A percentile compares a stretch with the other conserved stretches of the same genome.
Evolutionary conservation across 2,797 vertebrate genomes (phyloP).

Genomic region (Avahi laniger): DNA sequence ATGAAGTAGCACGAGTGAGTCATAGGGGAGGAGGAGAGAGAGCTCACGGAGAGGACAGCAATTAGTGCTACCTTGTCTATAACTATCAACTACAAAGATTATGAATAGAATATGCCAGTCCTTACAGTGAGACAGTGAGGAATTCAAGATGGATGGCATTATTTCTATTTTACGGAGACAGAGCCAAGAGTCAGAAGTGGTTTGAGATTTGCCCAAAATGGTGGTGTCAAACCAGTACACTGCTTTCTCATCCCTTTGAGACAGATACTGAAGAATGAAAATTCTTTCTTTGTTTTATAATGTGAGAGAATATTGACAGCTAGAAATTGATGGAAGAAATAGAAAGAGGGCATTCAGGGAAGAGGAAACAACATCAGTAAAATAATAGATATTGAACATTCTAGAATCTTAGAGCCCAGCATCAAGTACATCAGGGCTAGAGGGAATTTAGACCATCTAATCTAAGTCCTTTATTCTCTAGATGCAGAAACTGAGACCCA

Average conservation of each 20-base stretch:
- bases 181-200: background rate
- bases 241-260: background rate
- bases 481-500: background rate
- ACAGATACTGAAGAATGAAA: background rate
- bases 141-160: too few relatives aligned
- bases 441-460: background rate
- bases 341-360: background rate
- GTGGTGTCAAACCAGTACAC: background rate
- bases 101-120: accelerated
- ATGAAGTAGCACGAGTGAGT: too few relatives aligned
- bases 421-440: background rate
- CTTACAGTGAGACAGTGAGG: accelerated
- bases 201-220: background rate
- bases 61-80: too few relatives aligned
- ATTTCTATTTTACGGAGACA: background rate
- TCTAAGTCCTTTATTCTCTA: background rate
- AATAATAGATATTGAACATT: background rate
- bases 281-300: background rate
- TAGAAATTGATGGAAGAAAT: background rate
- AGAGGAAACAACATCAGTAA: background rate
- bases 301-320: background rate
- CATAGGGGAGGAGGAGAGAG: background rate
- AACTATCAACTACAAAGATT: background rate
- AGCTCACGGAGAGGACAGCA: accelerated
- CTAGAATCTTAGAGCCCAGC: background rate